Conservation (phyloP, 2,888 invertebrate species). For the Elysia crispata region DNA sequence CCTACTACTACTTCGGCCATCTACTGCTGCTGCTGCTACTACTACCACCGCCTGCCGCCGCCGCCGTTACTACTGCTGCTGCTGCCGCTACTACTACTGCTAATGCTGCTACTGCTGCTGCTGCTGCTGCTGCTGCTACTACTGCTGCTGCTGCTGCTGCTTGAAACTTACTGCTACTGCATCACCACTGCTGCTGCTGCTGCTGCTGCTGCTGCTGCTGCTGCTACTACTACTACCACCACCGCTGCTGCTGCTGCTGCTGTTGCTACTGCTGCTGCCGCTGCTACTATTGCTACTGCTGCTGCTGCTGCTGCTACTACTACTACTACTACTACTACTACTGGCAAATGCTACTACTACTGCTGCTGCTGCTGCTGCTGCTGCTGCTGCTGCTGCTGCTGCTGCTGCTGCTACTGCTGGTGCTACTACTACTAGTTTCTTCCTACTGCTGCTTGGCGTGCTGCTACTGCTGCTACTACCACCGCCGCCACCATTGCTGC, state of each 20-base stretch:
- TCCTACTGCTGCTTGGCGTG: slow-evolving; percentile 23
- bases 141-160: not conserved
- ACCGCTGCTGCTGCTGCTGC: not conserved
- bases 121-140: not conserved
- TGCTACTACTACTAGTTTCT: too few species aligned
- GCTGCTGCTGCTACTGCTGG: slow-evolving; percentile 25
- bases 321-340: slow-evolving; percentile 21
- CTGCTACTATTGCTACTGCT: slow-evolving; percentile 25
- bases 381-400: slow-evolving; percentile 34
- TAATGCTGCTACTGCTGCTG: too few species aligned
- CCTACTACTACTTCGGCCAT: too few species aligned
- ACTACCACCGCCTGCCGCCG: too few species aligned
- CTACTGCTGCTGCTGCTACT: too few species aligned
- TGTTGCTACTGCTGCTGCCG: not conserved
- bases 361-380: slow-evolving; percentile 31
- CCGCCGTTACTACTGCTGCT: not conserved
- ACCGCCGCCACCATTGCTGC: not conserved
- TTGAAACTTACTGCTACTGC: slow-evolving; percentile 5
- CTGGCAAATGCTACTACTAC: slow-evolving; percentile 35
- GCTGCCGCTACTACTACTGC: too few species aligned
- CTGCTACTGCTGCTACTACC: not conserved
- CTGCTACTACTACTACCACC: slow-evolving; percentile 12
- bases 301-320: not conserved
- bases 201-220: not conserved
- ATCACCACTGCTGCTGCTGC: too few species aligned